Base-by-base conservation (phyloP, 1,140 invertebrate species). In the Solen grandis region DNA sequence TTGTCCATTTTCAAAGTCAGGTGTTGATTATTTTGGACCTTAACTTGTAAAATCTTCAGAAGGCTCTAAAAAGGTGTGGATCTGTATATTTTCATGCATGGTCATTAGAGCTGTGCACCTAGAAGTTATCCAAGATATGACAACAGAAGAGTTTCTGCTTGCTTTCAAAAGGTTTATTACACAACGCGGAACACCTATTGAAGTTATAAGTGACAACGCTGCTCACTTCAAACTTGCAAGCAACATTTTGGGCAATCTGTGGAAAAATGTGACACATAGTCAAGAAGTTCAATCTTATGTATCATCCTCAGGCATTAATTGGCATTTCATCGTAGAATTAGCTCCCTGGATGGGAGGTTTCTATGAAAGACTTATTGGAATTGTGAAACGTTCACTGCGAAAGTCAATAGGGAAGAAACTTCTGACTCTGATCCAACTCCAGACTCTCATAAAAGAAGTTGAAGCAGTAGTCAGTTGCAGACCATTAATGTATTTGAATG, bases 151-250 rank as follows among this genome's bases (percentile, higher is more conserved):
- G n/a, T 69, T 69, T 69, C 38, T 69, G 14, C 50, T 69, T 3
- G 38, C 25, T 16, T 41, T 69, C 5, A 27, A 52, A 54, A 52
- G 41, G 33, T 69, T 54, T 41, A n/a, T 69, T 5, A 27, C 66
- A 31, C 16, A 8, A 52, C 52, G 66, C 29, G 66, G 66, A 13
- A 27, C 38, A 2, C 66, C 46, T 8, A n/a, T 19, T 8, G 29
- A 69, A 52, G 35, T 69, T 31, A 33, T 69, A 52, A 69, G 66
- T 31, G 66, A 54, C 22, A 69, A 69, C n/a, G 66, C 66, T 2
- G 33, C 25, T 27, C 41, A 69, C 16, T 69, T 33, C 46, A 69
- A 69, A 69, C 19, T 29, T 10, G 31, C 66, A n/a, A 52, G 27
- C 35, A n/a, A 54, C 2, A 69, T 22, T 16, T 19, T 54, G 2